phyloP scores from a whole-genome alignment of 2,888 invertebrate genomes.

The Acanthosepion pharaonis region DNA sequence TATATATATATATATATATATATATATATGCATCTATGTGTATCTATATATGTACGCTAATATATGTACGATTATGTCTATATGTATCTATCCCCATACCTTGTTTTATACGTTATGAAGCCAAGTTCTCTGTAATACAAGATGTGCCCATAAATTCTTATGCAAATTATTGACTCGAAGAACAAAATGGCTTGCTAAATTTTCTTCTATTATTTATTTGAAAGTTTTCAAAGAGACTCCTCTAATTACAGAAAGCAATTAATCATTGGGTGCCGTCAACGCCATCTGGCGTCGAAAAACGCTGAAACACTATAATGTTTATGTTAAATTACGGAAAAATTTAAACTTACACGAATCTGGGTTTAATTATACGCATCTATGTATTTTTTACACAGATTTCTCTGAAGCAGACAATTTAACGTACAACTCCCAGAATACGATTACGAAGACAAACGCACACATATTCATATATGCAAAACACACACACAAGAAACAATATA shows the following conservation, averaged over 20 bases:
- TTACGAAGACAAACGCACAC: no score
- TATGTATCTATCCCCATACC: not conserved
- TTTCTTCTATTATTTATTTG: not conserved
- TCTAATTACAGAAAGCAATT: not conserved
- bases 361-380: not conserved
- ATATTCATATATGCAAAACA: no score
- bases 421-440: not conserved
- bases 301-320: not conserved
- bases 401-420: not conserved
- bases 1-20: constrained; percentile 17
- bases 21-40: not conserved
- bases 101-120: not conserved
- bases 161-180: not conserved
- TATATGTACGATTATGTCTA: not conserved
- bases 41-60: not conserved
- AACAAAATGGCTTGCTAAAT: not conserved
- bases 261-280: not conserved
- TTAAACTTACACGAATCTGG: not conserved
- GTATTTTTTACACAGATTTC: not conserved
- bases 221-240: not conserved
- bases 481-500: no score
- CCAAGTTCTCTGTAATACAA: not conserved
- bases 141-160: not conserved
- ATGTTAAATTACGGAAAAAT: not conserved
- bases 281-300: constrained; percentile 12